These are phyloP conservation scores for Chymomyza costata DNA, from an alignment of 1,140 invertebrate genomes.

Conservation along the genomic window DNA sequence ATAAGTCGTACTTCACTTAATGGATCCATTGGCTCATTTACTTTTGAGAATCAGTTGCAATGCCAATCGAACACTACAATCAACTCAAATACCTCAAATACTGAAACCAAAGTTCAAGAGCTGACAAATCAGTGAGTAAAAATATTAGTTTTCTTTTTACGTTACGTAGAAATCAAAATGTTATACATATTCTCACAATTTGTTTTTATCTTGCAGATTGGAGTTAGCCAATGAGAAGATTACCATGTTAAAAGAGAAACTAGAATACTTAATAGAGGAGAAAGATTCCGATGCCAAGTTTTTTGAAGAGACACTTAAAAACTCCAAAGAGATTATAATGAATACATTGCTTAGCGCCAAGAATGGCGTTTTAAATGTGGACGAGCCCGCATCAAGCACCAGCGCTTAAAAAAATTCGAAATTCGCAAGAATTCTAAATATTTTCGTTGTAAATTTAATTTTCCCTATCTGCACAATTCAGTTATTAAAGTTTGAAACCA, in stretches of 20 bases:
- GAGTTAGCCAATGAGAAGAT: conserved; percentile 69
- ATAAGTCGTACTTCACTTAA: conserved; percentile 46
- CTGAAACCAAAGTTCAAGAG: conserved; percentile 40
- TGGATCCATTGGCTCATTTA: conserved; percentile 56
- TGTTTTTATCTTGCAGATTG: conserved; percentile 34
- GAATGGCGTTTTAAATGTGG: neutral
- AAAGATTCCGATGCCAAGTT: conserved; percentile 58
- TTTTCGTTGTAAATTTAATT: conserved; percentile 4
- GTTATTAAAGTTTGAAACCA: conserved; percentile 3
- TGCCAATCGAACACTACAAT: conserved; percentile 24
- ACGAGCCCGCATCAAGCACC: conserved; percentile 7
- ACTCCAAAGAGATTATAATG: conserved; percentile 58
- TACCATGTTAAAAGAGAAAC: conserved; percentile 52
- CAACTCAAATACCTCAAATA: conserved; percentile 3
- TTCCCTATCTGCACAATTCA: conserved; percentile 3
- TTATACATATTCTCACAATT: no score
- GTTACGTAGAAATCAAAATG: neutral
- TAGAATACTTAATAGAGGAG: conserved; percentile 49
- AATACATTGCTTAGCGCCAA: conserved; percentile 43
- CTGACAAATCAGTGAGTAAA: conserved; percentile 55
- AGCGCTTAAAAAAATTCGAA: neutral
- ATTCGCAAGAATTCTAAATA: conserved; percentile 9
- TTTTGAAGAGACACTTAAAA: conserved; percentile 56
- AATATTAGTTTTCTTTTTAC: neutral
- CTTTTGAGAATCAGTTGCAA: conserved; percentile 58